Base-by-base conservation (phyloP, 2,888 invertebrate species). In the Philereme vetulata region DNA sequence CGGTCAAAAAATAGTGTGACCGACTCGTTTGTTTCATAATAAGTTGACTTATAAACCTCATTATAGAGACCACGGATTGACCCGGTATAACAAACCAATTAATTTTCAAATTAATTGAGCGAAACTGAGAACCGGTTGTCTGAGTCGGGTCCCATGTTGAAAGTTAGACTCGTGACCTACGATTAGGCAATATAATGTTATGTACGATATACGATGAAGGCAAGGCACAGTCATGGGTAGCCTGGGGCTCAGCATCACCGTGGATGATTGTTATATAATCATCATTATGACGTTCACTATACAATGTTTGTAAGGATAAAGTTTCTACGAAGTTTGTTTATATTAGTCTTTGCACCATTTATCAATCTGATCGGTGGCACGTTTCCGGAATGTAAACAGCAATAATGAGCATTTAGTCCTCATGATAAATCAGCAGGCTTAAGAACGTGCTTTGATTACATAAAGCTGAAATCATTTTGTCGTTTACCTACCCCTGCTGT, bases 101-200 rank as follows among this genome's bases (percentile, higher is more conserved):
- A 84, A 84, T 86, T 86, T 86, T 82, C 74, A 84, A 88, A 85
- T 85, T 86, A 86, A 87, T 88, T 85, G 81, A 81, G 81, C 81
- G 80, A 84, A 84, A 81, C 58, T 76, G 65, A 76, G 71, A 86
- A 90, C 90, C 85, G 88, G 90, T 90, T 81, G 68, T 65, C 71
- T 74, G 74, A 82, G 80, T 84, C 74, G 75, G 21, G 79, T 77
- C 76, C 80, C 80, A 85, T 82, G 84, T 86, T 74, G 86, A 89
- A 90, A 91, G 85, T 80, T 80, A 79, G 80, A 75, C 75, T 75
- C 78, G 77, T 84, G 86, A 88, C 85, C 86, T 85, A 85, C 76
- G 86, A 82, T 89, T 85, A 81, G 75, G 85, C 84, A 90, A 90
- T 74, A 65, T 75, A 71, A 71, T 75, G 76, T 84, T 82, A 85